These are phyloP conservation scores for Periophthalmodon schlosseri DNA, from an alignment of 2,113 vertebrate genomes.

Conservation along the genomic window DNA sequence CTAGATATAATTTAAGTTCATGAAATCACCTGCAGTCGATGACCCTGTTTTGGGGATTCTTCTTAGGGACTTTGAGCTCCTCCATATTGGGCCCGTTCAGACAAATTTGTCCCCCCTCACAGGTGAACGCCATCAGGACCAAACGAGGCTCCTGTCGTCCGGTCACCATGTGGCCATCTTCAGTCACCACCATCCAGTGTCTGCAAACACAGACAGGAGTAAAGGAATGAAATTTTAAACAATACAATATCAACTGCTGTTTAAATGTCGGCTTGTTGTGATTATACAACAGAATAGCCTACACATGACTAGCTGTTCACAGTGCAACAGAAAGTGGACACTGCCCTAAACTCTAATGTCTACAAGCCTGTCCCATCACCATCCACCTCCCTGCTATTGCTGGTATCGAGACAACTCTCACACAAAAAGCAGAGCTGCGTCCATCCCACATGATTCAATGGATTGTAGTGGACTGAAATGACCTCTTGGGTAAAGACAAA, in stretches of 20 bases:
- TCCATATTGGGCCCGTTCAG: conserved; percentile 83
- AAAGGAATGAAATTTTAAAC: too few species aligned
- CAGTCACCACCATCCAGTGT: conserved; percentile 88
- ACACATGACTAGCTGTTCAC: background rate
- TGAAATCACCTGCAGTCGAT: conserved; percentile 70
- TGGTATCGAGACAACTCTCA: background rate
- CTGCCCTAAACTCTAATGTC: background rate
- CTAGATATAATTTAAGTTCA: background rate
- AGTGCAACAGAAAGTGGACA: background rate
- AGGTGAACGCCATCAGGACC: conserved; percentile 79
- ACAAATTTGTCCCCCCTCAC: conserved; percentile 58
- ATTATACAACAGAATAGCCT: background rate
- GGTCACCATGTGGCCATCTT: conserved; percentile 87
- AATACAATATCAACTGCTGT: too few species aligned
- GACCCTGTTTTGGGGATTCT: conserved; percentile 68
- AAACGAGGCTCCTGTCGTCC: conserved; percentile 88
- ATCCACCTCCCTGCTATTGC: background rate
- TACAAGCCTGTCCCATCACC: background rate
- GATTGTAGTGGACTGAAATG: background rate
- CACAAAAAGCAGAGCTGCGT: too few species aligned
- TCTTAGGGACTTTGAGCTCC: conserved; percentile 73
- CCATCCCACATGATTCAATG: too few species aligned
- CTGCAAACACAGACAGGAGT: conserved; percentile 63
- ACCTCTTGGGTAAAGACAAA: background rate
- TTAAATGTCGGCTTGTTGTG: background rate